Evolutionary conservation across 2,113 vertebrate genomes (phyloP).

Genomic region (Cervus canadensis): DNA sequence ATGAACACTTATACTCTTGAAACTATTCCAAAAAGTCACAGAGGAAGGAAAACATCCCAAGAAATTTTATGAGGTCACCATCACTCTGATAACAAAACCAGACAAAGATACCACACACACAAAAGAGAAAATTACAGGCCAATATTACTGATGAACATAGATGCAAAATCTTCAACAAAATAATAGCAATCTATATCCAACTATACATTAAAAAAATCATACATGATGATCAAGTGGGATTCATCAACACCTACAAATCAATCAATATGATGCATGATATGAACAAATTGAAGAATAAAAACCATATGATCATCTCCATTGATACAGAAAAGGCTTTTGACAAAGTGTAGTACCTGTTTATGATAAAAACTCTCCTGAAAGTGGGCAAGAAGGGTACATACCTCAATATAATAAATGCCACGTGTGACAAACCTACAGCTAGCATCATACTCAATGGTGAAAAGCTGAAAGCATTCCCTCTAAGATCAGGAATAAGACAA

Average conservation of each 20-base stretch:
- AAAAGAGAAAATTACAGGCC: background rate
- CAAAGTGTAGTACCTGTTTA: background rate
- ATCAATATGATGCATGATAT: background rate
- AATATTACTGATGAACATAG: background rate
- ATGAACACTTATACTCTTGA: background rate
- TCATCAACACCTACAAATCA: background rate
- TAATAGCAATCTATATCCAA: background rate
- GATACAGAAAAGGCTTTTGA: background rate
- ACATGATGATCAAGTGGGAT: background rate
- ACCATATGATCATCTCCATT: background rate
- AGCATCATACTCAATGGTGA: background rate
- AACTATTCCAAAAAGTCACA: background rate
- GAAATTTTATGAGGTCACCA: background rate
- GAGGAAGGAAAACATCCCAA: background rate
- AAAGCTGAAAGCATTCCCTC: background rate
- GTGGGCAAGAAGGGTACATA: background rate
- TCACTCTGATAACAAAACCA: background rate
- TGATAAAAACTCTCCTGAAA: background rate
- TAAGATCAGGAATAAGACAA: background rate
- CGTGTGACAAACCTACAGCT: background rate
- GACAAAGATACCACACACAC: background rate
- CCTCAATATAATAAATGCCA: background rate
- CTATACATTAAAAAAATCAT: background rate
- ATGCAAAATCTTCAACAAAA: background rate
- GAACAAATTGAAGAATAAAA: background rate